Evolutionary conservation across 30 jellyfish, hydroid and myxozoan genomes (phyloP).

Genomic region (Turritopsis dohrnii): DNA sequence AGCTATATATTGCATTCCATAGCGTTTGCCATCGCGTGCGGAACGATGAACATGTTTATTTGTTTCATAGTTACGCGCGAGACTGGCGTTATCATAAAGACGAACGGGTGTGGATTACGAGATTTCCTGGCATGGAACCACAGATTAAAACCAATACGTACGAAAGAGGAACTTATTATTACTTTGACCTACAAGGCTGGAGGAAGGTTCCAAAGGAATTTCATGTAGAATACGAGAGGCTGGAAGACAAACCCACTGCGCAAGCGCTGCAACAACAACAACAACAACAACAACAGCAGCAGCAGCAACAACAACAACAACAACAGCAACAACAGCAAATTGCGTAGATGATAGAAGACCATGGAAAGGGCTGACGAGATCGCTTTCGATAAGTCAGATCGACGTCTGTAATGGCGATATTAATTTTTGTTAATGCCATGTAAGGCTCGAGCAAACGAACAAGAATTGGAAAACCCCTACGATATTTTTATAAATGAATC

Average conservation of each 20-base stretch:
- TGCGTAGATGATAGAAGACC: conserved; percentile 11
- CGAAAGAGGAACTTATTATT: conserved; percentile 93
- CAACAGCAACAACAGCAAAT: conserved; percentile 40
- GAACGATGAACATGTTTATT: not conserved
- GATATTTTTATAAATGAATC: not conserved
- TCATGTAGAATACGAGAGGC: conserved; percentile 88
- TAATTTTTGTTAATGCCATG: too few species aligned
- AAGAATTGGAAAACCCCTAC: not conserved
- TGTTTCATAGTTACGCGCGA: conserved; percentile 59
- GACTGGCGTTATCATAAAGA: conserved; percentile 98
- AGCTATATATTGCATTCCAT: conserved; percentile 19
- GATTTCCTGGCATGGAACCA: conserved; percentile 99
- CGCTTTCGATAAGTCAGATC: not conserved
- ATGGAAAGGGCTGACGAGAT: not conserved
- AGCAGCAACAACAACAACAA: conserved; percentile 40
- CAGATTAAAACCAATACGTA: conserved; percentile 85
- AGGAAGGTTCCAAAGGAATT: conserved; percentile 88
- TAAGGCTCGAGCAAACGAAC: not conserved
- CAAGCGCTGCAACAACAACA: conserved; percentile 70
- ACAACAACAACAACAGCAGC: conserved; percentile 46
- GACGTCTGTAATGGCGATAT: not conserved
- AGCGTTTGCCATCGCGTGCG: conserved; percentile 2
- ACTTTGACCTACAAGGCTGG: conserved; percentile 93
- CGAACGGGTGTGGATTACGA: conserved; percentile 91
- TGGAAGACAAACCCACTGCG: conserved; percentile 86